Conservation (phyloP, 2,797 vertebrate species). For the Xiphorhynchus erythropygius region DNA sequence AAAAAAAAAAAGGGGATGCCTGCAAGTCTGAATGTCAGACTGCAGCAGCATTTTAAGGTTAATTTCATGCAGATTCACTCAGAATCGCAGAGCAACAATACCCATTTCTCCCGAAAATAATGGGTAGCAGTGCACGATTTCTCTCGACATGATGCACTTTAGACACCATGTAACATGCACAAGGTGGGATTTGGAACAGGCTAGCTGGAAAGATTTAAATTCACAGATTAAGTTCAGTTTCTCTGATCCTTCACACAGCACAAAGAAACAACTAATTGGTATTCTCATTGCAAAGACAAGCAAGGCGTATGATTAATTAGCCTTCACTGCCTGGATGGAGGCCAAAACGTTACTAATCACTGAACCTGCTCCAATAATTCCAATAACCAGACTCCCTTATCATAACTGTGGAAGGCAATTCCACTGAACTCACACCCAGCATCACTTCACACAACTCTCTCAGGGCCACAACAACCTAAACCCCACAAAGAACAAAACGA, state of each 20-base stretch:
- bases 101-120: constrained; percentile 58
- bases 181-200: constrained; percentile 47
- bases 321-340: background rate
- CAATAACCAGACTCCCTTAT: background rate
- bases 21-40: constrained; percentile 46
- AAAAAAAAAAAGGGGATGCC: background rate
- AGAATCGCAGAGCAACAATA: constrained; percentile 50
- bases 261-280: background rate
- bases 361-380: background rate
- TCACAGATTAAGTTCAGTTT: constrained; percentile 45
- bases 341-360: background rate
- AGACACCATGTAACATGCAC: constrained; percentile 47
- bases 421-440: background rate
- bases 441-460: background rate
- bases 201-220: constrained; percentile 51
- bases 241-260: constrained; percentile 13
- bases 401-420: background rate
- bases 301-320: background rate
- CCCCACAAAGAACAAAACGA: background rate
- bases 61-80: constrained; percentile 69
- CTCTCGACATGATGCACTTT: constrained; percentile 33
- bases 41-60: constrained; percentile 58
- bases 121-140: constrained; percentile 34
- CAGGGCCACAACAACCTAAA: background rate
- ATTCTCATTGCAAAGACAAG: background rate